Percentiles rank a stretch among this genome's conserved stretches.
These are phyloP conservation scores for Eulemur rubriventer DNA, from an alignment of 2,797 vertebrate species.

Conservation along the genomic window DNA sequence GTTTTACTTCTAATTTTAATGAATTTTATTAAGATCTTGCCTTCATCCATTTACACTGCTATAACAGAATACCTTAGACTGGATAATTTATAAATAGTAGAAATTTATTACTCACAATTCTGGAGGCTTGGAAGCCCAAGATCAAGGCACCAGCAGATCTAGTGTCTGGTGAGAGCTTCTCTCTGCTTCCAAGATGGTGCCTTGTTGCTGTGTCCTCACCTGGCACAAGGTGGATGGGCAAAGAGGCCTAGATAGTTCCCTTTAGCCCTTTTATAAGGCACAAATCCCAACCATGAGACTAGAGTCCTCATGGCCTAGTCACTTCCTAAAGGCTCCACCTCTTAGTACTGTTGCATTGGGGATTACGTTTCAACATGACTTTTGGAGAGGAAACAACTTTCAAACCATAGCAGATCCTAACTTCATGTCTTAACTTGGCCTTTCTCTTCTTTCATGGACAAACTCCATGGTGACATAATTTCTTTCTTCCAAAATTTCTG, in stretches of 20 bases:
- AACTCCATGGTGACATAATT: not conserved
- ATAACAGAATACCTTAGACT: not conserved
- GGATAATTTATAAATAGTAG: not conserved
- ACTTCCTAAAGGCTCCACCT: not conserved
- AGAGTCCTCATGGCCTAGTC: not conserved
- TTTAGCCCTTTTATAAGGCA: not conserved
- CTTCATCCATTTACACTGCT: not conserved
- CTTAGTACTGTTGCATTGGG: not conserved
- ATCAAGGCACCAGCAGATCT: not conserved
- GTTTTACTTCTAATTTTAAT: slow-evolving; percentile 28
- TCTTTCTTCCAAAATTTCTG: not conserved
- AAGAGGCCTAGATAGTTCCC: not conserved
- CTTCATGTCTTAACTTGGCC: not conserved
- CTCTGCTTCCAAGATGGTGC: not conserved
- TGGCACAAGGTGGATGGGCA: not conserved
- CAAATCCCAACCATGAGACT: not conserved
- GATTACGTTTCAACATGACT: not conserved
- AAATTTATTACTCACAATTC: not conserved
- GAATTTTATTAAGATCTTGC: not conserved
- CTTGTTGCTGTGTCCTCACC: not conserved
- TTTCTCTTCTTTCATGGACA: not conserved
- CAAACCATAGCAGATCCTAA: not conserved
- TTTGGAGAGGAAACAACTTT: not conserved
- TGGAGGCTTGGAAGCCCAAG: not conserved
- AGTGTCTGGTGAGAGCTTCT: not conserved